Conservation (phyloP, 2,888 invertebrate species). For the Sialis fuliginosa region DNA sequence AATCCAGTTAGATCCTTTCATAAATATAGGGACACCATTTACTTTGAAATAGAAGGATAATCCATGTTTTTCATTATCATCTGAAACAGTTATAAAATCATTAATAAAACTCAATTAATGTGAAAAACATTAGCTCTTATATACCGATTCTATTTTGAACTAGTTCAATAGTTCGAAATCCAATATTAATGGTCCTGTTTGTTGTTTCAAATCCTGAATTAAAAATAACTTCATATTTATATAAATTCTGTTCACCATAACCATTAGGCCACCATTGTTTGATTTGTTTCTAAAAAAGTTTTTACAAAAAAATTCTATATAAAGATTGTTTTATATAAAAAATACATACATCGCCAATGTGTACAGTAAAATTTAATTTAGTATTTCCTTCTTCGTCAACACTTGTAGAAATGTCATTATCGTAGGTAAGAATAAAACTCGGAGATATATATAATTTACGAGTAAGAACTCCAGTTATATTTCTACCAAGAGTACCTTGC, state of each 20-base stretch:
- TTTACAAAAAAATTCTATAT: too few species aligned
- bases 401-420: too few species aligned
- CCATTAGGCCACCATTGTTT: constrained; percentile 93
- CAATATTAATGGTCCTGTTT: constrained; percentile 45
- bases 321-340: too few species aligned
- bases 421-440: too few species aligned
- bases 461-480: too few species aligned
- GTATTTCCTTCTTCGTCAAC: too few species aligned
- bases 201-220: constrained; percentile 17
- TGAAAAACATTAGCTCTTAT: constrained; percentile 9
- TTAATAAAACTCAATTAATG: not conserved
- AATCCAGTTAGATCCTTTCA: constrained; percentile 91
- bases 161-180: constrained; percentile 73
- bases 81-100: not conserved
- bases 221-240: constrained; percentile 40
- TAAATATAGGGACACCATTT: constrained; percentile 74
- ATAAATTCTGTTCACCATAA: constrained; percentile 63
- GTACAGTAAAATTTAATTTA: too few species aligned
- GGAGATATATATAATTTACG: too few species aligned
- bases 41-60: constrained; percentile 73
- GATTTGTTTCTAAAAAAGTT: constrained; percentile 26
- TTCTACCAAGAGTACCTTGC: too few species aligned
- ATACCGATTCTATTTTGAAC: constrained; percentile 48
- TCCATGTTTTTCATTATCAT: constrained; percentile 27
- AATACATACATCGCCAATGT: too few species aligned